Evolutionary conservation across 2,797 vertebrate genomes (phyloP), one percentile per base, ranked within the genome.

Genomic region (Pantherophis alleghaniensis): DNA sequence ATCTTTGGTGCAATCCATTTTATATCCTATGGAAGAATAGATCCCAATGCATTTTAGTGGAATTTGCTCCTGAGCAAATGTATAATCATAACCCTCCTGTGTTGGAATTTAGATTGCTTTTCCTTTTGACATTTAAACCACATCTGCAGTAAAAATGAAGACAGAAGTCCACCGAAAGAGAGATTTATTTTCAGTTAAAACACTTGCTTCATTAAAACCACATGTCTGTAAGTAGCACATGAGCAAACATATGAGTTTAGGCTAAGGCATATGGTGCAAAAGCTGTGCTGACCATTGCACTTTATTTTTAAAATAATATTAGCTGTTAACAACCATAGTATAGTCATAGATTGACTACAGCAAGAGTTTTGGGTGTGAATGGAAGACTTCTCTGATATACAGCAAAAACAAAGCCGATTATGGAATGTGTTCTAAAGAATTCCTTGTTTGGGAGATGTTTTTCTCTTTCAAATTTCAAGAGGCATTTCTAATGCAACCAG

Each of bases 101-200:
- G 92, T 94, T 95, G 96, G 95, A 95, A 93, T 95, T 91, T 95
- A 6, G 94, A 93, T 96, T 93, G 86, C 96, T 95, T 97, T 97
- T 95, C 94, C 95, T 96, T 97, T 96, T 94, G 95, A 93, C 94
- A 94, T 95, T 95, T 95, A 96, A 97, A 96, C 96, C 96, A 95
- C 96, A 96, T 96, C 93, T 94, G 88, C 94, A 88, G 92, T 91
- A 13, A 96, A 96, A 95, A 94, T 4, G 42, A 96, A 96, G 96
- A 95, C 96, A 94, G 94, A 95, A 89, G 92, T 95, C 95, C 96
- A 95, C 96, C 94, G 94, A 96, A 95, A 92, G 92, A 92, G 87
- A 95, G 95, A 95, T 96, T 97, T 96, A 96, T 96, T 95, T 96
- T 96, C 94, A 92, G 97, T 94, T 94, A 96, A 97, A 97, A 96